Percentiles rank a stretch among this genome's conserved stretches.
Evolutionary conservation across 1,140 invertebrate species (phyloP).

Genomic region (Dendroctonus ponderosae): DNA sequence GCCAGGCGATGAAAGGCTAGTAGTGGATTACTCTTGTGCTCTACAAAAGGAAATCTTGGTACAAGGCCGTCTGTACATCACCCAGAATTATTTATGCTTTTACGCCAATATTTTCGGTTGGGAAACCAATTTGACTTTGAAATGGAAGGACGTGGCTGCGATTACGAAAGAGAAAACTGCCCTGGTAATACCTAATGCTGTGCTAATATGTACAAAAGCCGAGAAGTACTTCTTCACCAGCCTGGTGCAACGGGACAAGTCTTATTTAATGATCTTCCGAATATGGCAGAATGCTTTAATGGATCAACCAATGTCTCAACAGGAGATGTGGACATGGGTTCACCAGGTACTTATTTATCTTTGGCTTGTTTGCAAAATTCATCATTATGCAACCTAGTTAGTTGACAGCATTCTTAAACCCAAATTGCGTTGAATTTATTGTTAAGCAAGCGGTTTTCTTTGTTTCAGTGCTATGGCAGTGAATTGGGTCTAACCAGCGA

Average conservation of each 20-base stretch:
- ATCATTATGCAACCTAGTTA: no score
- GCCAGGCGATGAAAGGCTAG: constrained; percentile 84
- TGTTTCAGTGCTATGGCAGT: constrained; percentile 77
- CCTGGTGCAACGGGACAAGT: constrained; percentile 87
- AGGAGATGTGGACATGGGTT: constrained; percentile 87
- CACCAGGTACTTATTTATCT: constrained; percentile 37
- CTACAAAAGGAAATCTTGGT: constrained; percentile 90
- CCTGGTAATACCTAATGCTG: constrained; percentile 92
- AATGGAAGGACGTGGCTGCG: constrained; percentile 85
- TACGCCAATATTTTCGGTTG: constrained; percentile 94
- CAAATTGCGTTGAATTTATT: no score
- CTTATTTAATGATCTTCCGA: constrained; percentile 91
- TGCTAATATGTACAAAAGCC: constrained; percentile 77
- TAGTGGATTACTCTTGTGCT: constrained; percentile 97
- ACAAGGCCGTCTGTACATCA: constrained; percentile 89
- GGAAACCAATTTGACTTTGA: constrained; percentile 80
- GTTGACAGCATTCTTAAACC: no score
- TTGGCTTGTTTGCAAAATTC: neutral
- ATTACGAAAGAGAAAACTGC: constrained; percentile 93
- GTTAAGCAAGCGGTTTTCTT: no score
- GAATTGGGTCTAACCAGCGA: constrained; percentile 89
- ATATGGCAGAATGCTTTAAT: constrained; percentile 95
- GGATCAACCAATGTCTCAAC: constrained; percentile 80
- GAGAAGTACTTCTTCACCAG: constrained; percentile 94
- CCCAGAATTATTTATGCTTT: constrained; percentile 92